Evolutionary conservation across 2,797 vertebrate genomes (phyloP).

Genomic region (Intellagama lesueurii): DNA sequence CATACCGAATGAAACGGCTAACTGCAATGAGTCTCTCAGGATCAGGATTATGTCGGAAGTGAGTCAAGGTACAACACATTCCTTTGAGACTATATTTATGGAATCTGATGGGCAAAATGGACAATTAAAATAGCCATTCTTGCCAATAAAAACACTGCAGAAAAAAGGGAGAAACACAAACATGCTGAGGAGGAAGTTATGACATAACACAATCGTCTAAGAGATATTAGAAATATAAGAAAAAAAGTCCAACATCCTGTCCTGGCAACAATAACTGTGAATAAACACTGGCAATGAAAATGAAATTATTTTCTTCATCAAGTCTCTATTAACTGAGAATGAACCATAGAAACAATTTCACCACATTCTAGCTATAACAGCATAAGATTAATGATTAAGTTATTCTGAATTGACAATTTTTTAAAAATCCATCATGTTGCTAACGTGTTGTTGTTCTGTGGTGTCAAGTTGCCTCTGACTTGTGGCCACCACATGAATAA

Average conservation of each 20-base stretch:
- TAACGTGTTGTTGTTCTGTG: too few relatives aligned
- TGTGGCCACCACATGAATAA: too few relatives aligned
- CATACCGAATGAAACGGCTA: constrained; percentile 34
- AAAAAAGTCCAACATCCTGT: not conserved
- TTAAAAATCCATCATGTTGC: not conserved
- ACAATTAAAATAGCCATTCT: constrained; percentile 40
- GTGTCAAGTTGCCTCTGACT: too few relatives aligned
- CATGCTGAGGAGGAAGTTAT: not conserved
- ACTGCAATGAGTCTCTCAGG: constrained; percentile 2
- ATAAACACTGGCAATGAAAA: not conserved
- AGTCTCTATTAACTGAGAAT: not conserved
- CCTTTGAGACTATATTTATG: constrained; percentile 8
- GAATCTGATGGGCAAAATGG: not conserved
- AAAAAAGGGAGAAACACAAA: not conserved
- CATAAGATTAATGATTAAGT: not conserved
- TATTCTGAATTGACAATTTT: not conserved
- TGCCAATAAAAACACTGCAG: not conserved
- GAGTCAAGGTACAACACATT: constrained; percentile 53
- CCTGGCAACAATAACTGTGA: not conserved
- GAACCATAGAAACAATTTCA: not conserved
- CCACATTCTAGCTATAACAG: not conserved
- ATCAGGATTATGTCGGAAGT: not conserved
- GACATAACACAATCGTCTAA: rapidly evolving
- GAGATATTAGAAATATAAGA: not conserved
- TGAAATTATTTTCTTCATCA: not conserved